Base-by-base conservation (phyloP, 2,113 vertebrate genomes). In the Centropus unirufus region DNA sequence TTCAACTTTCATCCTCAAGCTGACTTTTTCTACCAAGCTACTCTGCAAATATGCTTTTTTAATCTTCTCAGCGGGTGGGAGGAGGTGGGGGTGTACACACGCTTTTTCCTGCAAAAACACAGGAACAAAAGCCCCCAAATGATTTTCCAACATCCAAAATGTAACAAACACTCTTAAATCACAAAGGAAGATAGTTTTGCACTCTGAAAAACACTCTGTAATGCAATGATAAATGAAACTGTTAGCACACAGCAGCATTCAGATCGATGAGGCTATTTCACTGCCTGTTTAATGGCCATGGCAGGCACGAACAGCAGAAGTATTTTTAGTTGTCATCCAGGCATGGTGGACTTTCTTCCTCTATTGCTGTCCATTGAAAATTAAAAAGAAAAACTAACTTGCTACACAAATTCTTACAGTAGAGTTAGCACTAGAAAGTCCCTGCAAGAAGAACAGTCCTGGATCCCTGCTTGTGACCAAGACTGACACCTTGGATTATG, bases 401-500 rank as follows among this genome's bases (percentile, higher is more conserved):
- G 34, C 47, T 47, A 64, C 29, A 46, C 59, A 73, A 86, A 69
- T 61, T 22, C 40, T 49, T 36, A 51, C 0, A 3, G 30, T 1
- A 72, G 23, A 1, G 5, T 23, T 54, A 29, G 15, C 57, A 32
- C 8, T 9, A 23, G 39, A 15, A 78, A 63, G 7, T 7, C 27
- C 44, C 70, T 73, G 22, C 0, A 0, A 5, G 34, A 91, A 74
- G 46, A 76, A 29, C 44, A 42, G 42, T 8, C 36, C 29, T 54
- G 46, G 40, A 32, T 64, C 64, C 59, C 76, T 15, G 11, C n/a
- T 51, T 20, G 14, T 20, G 36, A 66, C 54, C 30, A 47, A 89
- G 19, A 36, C 26, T 7, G 32, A 80, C 0, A 0, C 22, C 84
- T 58, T 55, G 5, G 1, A 46, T 3, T 5, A 66, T 2, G 2